A percentile compares a stretch with the other conserved stretches of the same genome.
These are phyloP conservation scores for Gymnothorax reevesii DNA, from an alignment of 2,797 vertebrate species.

Conservation along the genomic window DNA sequence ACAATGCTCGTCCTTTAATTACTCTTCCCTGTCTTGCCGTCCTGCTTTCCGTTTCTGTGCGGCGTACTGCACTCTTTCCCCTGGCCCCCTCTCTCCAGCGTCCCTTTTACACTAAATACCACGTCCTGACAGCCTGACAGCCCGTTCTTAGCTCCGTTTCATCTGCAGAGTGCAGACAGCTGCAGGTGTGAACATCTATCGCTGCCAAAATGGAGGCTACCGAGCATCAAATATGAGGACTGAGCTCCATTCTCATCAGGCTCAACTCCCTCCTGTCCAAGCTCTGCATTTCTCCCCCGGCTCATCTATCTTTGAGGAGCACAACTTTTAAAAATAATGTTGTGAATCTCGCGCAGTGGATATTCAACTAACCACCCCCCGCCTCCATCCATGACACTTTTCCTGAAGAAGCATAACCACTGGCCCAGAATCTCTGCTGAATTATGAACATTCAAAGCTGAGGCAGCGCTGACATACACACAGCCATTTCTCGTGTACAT, in stretches of 20 bases:
- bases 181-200: background rate
- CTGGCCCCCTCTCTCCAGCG: background rate
- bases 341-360: slow-evolving; percentile 15
- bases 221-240: background rate
- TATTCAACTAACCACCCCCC: background rate
- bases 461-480: background rate
- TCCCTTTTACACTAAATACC: background rate
- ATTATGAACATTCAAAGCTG: slow-evolving; percentile 16
- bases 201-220: background rate
- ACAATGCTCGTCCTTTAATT: background rate
- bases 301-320: background rate
- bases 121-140: background rate
- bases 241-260: background rate
- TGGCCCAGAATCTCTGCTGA: slow-evolving; percentile 23
- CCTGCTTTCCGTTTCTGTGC: background rate
- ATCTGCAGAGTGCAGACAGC: background rate
- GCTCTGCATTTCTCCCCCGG: background rate
- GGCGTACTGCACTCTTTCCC: background rate
- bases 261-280: background rate
- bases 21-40: background rate
- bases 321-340: slow-evolving; percentile 17
- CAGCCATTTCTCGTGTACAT: background rate
- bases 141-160: background rate
- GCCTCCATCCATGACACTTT: background rate
- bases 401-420: slow-evolving; percentile 18